Conservation (phyloP, 2,888 invertebrate species). For the Abrostola triplasia region DNA sequence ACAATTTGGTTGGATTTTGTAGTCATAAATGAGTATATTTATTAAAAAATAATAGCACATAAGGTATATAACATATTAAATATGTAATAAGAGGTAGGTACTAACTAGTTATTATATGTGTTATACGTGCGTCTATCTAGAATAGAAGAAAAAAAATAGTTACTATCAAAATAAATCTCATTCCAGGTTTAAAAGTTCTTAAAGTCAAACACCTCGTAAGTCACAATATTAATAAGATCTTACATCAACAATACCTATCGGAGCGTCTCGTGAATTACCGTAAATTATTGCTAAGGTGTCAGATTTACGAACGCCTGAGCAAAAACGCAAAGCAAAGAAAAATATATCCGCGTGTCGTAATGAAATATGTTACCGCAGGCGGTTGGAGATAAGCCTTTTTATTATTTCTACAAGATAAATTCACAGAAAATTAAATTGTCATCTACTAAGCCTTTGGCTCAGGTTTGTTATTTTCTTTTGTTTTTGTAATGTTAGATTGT, state of each 20-base stretch:
- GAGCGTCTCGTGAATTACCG: conserved; percentile 43
- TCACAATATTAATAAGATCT: conserved; percentile 39
- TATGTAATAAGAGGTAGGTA: too few relatives aligned
- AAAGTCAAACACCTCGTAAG: conserved; percentile 7
- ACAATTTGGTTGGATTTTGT: conserved; percentile 20
- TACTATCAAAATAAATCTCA: not conserved
- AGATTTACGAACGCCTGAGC: conserved; percentile 68
- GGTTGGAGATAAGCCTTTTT: conserved; percentile 59
- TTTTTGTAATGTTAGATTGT: conserved; percentile 11
- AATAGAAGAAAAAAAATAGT: too few relatives aligned
- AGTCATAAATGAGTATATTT: not conserved
- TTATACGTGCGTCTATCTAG: too few relatives aligned
- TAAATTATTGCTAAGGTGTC: conserved; percentile 59
- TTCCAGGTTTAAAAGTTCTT: not conserved
- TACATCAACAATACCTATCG: conserved; percentile 36
- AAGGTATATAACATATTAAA: too few relatives aligned
- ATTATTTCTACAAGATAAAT: conserved; percentile 51
- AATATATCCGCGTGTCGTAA: conserved; percentile 59
- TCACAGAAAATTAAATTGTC: conserved; percentile 46
- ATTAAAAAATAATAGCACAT: not conserved
- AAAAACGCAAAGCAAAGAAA: conserved; percentile 64
- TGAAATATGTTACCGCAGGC: conserved; percentile 71
- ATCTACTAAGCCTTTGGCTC: conserved; percentile 33
- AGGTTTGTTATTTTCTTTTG: conserved; percentile 31
- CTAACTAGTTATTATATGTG: too few relatives aligned